Base-by-base conservation (phyloP, 2,888 invertebrate genomes). In the Sympetrum striolatum region DNA sequence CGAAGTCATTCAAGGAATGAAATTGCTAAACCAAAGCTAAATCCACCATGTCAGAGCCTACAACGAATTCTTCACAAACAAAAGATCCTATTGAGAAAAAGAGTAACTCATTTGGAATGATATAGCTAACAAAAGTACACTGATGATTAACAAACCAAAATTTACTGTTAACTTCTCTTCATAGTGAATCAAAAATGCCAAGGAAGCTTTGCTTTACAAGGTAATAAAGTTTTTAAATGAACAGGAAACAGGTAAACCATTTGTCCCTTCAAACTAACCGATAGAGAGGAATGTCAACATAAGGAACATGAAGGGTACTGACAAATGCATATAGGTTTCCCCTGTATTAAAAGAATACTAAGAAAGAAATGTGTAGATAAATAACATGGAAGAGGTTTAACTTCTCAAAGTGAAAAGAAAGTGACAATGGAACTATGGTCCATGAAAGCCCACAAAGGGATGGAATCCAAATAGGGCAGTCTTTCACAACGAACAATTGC, bases 211-310 rank as follows among this genome's bases (percentile, higher is more conserved):
- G 25, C 73, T 73, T 31, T 73, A 64, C 18, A 53, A 35, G 58
- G 37, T 1, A 37, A 37, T 37, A 86, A n/a, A 18, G 60, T 12
- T 1, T n/a, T 64, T 12, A 86, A 86, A 82, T 15, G 14, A 82
- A 82, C 31, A 73, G n/a, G 81, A 81, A 81, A 39, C 81, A 81
- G 37, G 39, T 86, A 12, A 86, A 64, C 35, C 35, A 12, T 73
- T 31, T 37, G 12, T 81, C 86, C 86, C 86, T 86, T 86, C 86
- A 86, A 35, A 86, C 60, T 64, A 60, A 64, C n/a, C 37, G 86
- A 86, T 60, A 86, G n/a, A 86, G 60, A 86, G 86, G 86, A 86
- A 86, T 86, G 86, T 86, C 86, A 60, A 60, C 58, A 86, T 64
- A 64, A 60, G 86, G 86, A 86, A 86, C 37, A 86, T 86, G 86